Evolutionary conservation across 2,797 vertebrate species (phyloP).

Genomic region (Astyanax mexicanus): DNA sequence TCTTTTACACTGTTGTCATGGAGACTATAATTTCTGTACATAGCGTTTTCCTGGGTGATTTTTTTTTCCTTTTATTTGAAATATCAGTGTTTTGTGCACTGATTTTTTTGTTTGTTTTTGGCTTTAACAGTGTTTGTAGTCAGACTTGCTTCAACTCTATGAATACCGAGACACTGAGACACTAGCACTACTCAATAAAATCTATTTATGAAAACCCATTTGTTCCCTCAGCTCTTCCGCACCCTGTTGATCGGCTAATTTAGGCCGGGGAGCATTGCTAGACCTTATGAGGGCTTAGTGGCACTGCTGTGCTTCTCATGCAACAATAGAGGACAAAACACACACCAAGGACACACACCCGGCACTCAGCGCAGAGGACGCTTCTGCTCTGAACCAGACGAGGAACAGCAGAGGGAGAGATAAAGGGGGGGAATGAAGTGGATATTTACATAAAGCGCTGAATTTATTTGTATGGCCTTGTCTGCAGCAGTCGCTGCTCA

Average conservation of each 20-base stretch:
- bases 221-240: not conserved
- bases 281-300: conserved; percentile 60
- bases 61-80: no score
- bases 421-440: not conserved
- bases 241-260: conserved; percentile 36
- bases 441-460: not conserved
- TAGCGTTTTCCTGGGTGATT: no score
- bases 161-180: no score
- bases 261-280: conserved; percentile 38
- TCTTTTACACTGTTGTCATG: no score
- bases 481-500: no score
- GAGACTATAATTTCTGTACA: no score
- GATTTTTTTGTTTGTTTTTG: no score
- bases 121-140: no score
- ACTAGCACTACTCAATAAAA: no score
- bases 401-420: not conserved
- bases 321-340: conserved; percentile 66
- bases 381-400: not conserved
- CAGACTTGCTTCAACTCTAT: no score
- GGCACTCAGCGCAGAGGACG: conserved; percentile 6
- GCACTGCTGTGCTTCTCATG: conserved; percentile 59
- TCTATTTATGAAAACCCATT: not conserved
- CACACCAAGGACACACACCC: conserved; percentile 51
- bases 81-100: no score
- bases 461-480: no score